Conservation (phyloP, 2,797 vertebrate species). For the Austrolebias charrua region DNA sequence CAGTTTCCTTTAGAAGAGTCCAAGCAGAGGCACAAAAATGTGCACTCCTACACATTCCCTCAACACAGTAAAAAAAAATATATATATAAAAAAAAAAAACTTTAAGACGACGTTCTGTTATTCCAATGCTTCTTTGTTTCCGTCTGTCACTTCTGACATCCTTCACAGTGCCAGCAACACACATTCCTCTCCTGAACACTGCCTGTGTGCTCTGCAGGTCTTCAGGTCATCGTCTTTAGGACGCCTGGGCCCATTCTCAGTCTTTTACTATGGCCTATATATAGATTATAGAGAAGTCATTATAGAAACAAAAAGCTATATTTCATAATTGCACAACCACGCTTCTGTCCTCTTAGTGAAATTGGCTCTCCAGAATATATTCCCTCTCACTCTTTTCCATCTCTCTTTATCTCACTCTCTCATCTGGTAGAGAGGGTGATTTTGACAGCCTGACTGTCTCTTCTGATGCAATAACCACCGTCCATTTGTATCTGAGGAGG, state of each 20-base stretch:
- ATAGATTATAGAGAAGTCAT: slow-evolving; percentile 64
- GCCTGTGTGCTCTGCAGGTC: slow-evolving; percentile 31
- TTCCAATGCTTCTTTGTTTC: slow-evolving; percentile 23
- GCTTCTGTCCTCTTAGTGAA: slow-evolving; percentile 67
- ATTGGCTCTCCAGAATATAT: slow-evolving; percentile 73
- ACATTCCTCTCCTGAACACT: slow-evolving; percentile 34
- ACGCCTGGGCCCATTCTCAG: slow-evolving; percentile 49
- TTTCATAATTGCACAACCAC: slow-evolving; percentile 72
- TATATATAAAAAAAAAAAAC: slow-evolving; percentile 43
- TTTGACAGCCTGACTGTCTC: slow-evolving; percentile 73
- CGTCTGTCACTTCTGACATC: slow-evolving; percentile 40
- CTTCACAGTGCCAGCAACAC: slow-evolving; percentile 20
- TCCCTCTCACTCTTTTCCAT: slow-evolving; percentile 58
- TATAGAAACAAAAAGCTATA: slow-evolving; percentile 72
- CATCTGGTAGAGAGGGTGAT: slow-evolving; percentile 64
- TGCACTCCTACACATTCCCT: slow-evolving; percentile 22
- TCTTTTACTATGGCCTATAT: slow-evolving; percentile 63
- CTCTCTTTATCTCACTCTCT: slow-evolving; percentile 64
- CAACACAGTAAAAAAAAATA: slow-evolving; percentile 23
- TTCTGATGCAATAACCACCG: slow-evolving; percentile 75
- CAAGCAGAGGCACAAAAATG: slow-evolving; percentile 14
- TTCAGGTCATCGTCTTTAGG: slow-evolving; percentile 54
- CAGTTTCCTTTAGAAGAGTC: slow-evolving; percentile 32
- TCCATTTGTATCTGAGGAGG: slow-evolving; percentile 75
- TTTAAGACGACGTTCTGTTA: slow-evolving; percentile 18